These are phyloP conservation scores for Alentia gelatinosa DNA, from an alignment of 2,888 invertebrate species.

Conservation along the genomic window DNA sequence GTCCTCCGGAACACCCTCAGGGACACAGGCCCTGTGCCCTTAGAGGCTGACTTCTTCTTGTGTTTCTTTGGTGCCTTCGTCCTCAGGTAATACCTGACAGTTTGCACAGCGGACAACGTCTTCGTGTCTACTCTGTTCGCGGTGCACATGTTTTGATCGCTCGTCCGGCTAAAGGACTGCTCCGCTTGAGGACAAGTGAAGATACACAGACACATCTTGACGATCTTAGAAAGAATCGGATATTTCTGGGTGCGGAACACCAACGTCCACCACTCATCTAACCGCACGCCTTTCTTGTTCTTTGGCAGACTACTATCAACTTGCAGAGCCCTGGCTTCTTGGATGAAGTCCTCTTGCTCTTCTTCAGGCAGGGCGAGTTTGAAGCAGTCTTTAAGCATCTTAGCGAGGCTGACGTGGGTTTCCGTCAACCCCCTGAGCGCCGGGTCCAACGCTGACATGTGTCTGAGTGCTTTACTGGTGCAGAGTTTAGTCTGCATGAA, in stretches of 20 bases:
- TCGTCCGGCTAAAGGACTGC: constrained; percentile 12
- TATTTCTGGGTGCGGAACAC: not conserved
- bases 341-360: not conserved
- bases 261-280: constrained; percentile 24
- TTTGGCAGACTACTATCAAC: not conserved
- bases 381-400: not conserved
- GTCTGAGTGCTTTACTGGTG: not conserved
- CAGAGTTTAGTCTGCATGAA: constrained; percentile 22
- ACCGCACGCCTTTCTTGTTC: not conserved
- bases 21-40: not conserved
- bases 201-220: not conserved
- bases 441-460: not conserved
- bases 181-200: not conserved
- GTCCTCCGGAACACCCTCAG: not conserved
- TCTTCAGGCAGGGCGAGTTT: not conserved
- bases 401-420: not conserved
- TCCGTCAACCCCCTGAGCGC: not conserved
- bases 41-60: not conserved
- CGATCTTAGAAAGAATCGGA: not conserved
- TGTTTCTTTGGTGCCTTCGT: not conserved
- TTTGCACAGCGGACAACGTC: not conserved
- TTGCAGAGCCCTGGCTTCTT: not conserved
- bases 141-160: not conserved
- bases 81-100: not conserved
- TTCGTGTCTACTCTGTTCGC: not conserved